Base-by-base conservation (phyloP, 2,797 vertebrate genomes). In the Paguma larvata region DNA sequence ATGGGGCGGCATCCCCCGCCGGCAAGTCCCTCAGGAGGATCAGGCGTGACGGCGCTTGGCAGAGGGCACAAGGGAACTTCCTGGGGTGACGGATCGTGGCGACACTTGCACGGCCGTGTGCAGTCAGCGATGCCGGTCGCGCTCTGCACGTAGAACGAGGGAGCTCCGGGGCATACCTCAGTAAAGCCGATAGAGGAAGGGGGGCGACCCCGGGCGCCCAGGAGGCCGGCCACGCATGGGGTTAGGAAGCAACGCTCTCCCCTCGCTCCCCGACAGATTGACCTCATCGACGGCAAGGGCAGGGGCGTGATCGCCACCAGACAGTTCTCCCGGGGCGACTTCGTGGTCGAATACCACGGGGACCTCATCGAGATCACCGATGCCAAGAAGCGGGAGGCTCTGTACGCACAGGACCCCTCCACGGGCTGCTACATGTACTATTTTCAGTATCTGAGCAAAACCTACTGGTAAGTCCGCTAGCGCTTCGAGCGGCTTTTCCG, bases 401-500 rank as follows among this genome's bases (percentile, higher is more conserved):
- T 99, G 53, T 99, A 99, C 0, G 99, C 99, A 14, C 98, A 99
- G 94, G 99, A 99, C 91, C 99, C 99, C 27, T 98, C 99, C 88
- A 99, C 99, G 0, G 99, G 99, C 98, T 99, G 99, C 99, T 99
- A 99, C 98, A 99, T 99, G 99, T 99, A 99, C 98, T 99, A 99
- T 97, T 99, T 99, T 98, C 99, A 99, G 98, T 99, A 99, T 98
- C 98, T 99, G 96, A 99, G 99, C 96, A 99, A 99, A 98, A 99
- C 99, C 0, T 99, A 99, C 98, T 99, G 99, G 99, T 99, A 97
- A 99, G 99, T 97, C 18, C 6, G 1, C 12, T 1, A 0, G 38
- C 1, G 23, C 27, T n/a, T 2, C 10, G 2, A 4, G 0, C 4
- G 23, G 15, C 51, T 48, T 21, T 30, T 27, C 23, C 32, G 13